Conservation (phyloP, 2,888 invertebrate genomes). For the Euproctis similis region DNA sequence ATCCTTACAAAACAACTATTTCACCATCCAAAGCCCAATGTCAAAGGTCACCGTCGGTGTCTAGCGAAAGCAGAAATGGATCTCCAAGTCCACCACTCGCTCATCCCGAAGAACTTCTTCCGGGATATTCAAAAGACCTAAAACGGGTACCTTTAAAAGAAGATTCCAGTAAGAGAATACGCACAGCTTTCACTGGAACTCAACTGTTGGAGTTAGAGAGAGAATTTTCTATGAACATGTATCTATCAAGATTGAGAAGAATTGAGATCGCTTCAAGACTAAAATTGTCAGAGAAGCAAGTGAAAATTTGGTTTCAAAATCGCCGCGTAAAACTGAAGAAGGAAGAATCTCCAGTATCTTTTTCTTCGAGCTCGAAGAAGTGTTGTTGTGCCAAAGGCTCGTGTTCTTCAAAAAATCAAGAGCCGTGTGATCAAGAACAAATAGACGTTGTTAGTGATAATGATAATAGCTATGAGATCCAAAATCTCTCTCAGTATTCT, state of each 20-base stretch:
- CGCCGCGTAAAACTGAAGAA: conserved; percentile 95
- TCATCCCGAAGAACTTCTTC: conserved; percentile 61
- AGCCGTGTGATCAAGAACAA: conserved; percentile 56
- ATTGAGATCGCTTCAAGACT: conserved; percentile 95
- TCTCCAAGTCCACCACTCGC: conserved; percentile 73
- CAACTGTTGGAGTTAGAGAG: conserved; percentile 91
- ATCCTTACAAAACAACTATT: conserved; percentile 56
- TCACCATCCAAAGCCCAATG: conserved; percentile 63
- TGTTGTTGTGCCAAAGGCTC: conserved; percentile 55
- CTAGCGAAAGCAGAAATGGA: conserved; percentile 70
- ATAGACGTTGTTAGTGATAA: conserved; percentile 67
- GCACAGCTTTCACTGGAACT: conserved; percentile 95
- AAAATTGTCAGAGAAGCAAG: conserved; percentile 93
- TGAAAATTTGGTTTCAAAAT: conserved; percentile 97
- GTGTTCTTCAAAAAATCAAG: conserved; percentile 42
- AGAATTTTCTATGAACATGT: conserved; percentile 93
- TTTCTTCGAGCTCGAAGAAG: conserved; percentile 45
- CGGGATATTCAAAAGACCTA: conserved; percentile 60
- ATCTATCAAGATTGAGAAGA: conserved; percentile 88
- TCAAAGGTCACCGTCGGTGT: conserved; percentile 55
- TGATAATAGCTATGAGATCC: conserved; percentile 46
- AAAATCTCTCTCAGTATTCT: conserved; percentile 49
- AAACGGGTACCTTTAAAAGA: conserved; percentile 70
- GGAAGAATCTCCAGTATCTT: conserved; percentile 79
- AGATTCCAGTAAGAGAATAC: conserved; percentile 88